Conservation (phyloP, 2,888 invertebrate genomes). For the Rhagonycha lutea region DNA sequence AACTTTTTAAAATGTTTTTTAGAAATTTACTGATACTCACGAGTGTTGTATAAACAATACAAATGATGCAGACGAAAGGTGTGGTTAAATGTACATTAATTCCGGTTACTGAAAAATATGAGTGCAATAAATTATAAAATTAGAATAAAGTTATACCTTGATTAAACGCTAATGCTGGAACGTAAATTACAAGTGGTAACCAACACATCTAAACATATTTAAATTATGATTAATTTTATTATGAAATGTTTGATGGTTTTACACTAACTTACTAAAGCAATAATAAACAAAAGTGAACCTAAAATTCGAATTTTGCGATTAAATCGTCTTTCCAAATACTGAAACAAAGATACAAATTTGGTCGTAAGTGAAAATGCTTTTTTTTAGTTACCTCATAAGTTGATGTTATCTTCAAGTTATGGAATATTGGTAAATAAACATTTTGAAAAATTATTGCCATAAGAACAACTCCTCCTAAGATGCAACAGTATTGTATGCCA, state of each 20-base stretch:
- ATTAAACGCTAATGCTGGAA: constrained; percentile 78
- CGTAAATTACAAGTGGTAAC: constrained; percentile 78
- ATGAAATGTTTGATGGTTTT: constrained; percentile 1
- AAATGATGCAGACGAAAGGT: constrained; percentile 79
- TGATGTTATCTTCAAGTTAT: constrained; percentile 73
- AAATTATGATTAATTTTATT: not conserved
- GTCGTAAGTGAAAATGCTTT: constrained; percentile 9
- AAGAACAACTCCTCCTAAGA: constrained; percentile 64
- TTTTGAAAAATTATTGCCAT: constrained; percentile 70
- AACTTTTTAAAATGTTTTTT: not conserved
- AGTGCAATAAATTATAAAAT: not conserved
- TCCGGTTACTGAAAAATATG: constrained; percentile 72
- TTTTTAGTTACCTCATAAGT: constrained; percentile 71
- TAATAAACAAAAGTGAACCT: constrained; percentile 70
- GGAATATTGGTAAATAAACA: constrained; percentile 75
- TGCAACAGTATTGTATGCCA: constrained; percentile 76
- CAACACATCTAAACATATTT: constrained; percentile 67
- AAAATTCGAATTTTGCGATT: constrained; percentile 70
- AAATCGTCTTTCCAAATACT: constrained; percentile 75
- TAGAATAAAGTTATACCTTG: constrained; percentile 65
- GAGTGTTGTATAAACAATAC: constrained; percentile 76
- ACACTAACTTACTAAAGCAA: constrained; percentile 73
- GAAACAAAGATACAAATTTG: constrained; percentile 45
- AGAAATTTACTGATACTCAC: constrained; percentile 63
- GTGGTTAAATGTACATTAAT: constrained; percentile 80